phyloP scores from a whole-genome alignment of 2,888 invertebrate genomes.

The Tyria jacobaeae region DNA sequence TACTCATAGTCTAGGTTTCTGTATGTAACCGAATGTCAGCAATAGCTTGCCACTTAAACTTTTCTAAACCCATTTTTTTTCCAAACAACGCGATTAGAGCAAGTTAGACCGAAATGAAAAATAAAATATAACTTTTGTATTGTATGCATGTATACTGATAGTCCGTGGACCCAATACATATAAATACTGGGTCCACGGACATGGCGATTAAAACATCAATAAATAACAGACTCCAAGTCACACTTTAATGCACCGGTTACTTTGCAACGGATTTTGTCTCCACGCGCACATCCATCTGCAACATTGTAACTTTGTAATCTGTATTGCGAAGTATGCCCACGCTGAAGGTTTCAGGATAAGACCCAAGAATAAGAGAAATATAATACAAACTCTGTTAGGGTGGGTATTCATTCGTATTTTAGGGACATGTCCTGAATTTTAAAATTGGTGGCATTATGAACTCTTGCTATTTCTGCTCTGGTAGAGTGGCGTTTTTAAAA shows the following conservation, averaged over 20 bases:
- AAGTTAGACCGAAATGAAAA: neutral
- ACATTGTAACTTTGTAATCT: slow-evolving; percentile 6
- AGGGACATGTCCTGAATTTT: slow-evolving; percentile 1
- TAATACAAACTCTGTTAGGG: neutral
- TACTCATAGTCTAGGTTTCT: no score
- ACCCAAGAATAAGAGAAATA: slow-evolving; percentile 28
- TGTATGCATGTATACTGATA: neutral
- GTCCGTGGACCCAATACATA: no score
- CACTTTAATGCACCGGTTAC: neutral
- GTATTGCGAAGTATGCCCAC: slow-evolving; percentile 14
- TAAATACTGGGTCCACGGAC: neutral
- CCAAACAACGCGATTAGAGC: neutral
- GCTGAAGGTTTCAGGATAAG: slow-evolving; percentile 21
- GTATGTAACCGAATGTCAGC: no score
- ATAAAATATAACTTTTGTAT: neutral
- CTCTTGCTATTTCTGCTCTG: neutral
- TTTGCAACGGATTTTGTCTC: slow-evolving; percentile 1
- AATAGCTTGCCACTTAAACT: no score
- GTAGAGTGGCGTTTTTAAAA: no score
- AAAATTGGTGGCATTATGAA: neutral
- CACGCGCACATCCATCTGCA: slow-evolving; percentile 8
- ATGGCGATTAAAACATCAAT: neutral
- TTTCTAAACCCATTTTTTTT: no score
- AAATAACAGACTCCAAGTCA: neutral
- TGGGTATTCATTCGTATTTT: slow-evolving; percentile 7